These are phyloP conservation scores for Rhopalosiphum maidis DNA, from an alignment of 1,140 invertebrate species.

Conservation along the genomic window DNA sequence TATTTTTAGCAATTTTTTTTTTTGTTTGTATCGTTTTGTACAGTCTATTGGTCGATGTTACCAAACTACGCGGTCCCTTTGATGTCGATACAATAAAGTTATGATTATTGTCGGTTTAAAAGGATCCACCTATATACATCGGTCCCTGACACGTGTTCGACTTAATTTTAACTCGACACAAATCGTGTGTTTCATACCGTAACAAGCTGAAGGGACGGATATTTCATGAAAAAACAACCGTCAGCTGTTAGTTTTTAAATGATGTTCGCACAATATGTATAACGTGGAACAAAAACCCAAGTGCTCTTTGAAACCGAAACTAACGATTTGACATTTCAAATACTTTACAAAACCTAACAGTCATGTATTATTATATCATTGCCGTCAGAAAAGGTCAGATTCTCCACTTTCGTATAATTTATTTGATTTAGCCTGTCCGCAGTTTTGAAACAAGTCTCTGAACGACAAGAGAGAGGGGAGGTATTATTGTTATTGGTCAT, in stretches of 20 bases:
- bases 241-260: neutral
- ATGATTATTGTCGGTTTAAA: neutral
- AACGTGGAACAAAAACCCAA: neutral
- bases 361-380: slow-evolving; percentile 21
- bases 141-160: neutral
- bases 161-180: neutral
- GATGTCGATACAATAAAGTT: neutral
- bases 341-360: neutral
- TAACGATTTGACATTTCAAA: slow-evolving; percentile 15
- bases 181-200: slow-evolving; percentile 5
- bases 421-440: neutral
- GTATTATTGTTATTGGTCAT: slow-evolving; percentile 14
- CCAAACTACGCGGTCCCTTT: neutral
- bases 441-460: neutral
- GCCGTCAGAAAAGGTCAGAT: neutral
- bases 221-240: neutral
- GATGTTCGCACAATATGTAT: neutral
- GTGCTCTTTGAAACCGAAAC: neutral
- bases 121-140: neutral
- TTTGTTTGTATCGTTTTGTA: neutral
- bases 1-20: neutral
- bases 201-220: neutral
- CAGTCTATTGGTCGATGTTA: neutral
- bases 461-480: neutral
- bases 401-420: neutral